Evolutionary conservation across 2,888 invertebrate species (phyloP).

Genomic region (Oligia fasciuncula): DNA sequence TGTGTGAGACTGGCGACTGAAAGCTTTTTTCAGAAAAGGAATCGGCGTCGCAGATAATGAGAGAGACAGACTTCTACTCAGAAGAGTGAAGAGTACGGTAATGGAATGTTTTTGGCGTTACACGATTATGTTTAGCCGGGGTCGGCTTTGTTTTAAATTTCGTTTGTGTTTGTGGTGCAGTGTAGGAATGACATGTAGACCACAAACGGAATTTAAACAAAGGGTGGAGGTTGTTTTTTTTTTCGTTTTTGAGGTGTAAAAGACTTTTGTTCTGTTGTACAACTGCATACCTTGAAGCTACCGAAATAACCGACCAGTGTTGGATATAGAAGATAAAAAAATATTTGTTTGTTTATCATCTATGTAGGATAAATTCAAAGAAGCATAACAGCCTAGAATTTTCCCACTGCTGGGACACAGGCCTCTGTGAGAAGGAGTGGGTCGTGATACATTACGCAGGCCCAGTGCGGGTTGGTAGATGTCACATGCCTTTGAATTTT

Average conservation of each 20-base stretch:
- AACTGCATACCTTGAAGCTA: constrained; percentile 12
- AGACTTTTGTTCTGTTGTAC: constrained; percentile 24
- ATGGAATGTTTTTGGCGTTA: constrained; percentile 63
- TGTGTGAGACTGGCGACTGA: constrained; percentile 79
- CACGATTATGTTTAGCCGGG: constrained; percentile 46
- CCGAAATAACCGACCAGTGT: constrained; percentile 25
- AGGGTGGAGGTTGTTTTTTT: constrained; percentile 29
- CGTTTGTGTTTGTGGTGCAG: constrained; percentile 47
- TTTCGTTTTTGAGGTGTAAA: constrained; percentile 13
- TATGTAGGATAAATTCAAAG: background rate
- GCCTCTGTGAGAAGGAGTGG: background rate
- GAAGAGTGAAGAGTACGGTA: constrained; percentile 51
- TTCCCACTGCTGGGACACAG: background rate
- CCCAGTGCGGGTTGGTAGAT: too few species aligned
- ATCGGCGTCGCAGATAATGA: constrained; percentile 84
- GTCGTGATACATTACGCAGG: too few species aligned
- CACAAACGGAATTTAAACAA: constrained; percentile 58
- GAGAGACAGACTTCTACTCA: constrained; percentile 66
- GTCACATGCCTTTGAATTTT: too few species aligned
- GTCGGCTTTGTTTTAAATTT: constrained; percentile 48
- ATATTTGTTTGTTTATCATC: background rate
- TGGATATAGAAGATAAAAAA: background rate
- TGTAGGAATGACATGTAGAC: constrained; percentile 55
- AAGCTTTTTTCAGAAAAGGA: constrained; percentile 83
- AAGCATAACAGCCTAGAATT: background rate